A percentile compares a stretch with the other conserved stretches of the same genome.
Conservation (phyloP, 1,140 invertebrate genomes). For the Brachionus koreanus region DNA sequence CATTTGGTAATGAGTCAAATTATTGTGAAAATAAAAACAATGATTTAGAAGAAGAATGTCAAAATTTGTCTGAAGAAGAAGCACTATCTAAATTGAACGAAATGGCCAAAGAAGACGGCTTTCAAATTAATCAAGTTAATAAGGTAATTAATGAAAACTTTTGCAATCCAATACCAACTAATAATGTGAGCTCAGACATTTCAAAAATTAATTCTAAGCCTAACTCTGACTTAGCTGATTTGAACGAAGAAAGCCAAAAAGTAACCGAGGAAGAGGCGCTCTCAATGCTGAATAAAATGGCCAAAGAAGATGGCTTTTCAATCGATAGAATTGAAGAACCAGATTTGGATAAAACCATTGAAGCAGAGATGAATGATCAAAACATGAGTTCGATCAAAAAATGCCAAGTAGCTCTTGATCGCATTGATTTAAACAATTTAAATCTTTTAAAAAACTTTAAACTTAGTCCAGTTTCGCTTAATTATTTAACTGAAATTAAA, state of each 20-base stretch:
- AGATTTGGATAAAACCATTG: not conserved
- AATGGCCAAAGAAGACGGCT: not conserved
- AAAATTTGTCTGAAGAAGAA: not conserved
- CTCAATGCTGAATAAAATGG: not conserved
- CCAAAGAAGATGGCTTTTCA: not conserved
- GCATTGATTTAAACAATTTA: not conserved
- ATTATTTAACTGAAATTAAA: not conserved
- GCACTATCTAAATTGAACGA: not conserved
- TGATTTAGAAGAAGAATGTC: not conserved
- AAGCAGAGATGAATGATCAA: not conserved
- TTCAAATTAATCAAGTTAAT: not conserved
- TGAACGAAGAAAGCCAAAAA: not conserved
- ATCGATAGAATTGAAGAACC: not conserved
- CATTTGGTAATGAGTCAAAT: no score
- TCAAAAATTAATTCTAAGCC: no score
- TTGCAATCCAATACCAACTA: no score
- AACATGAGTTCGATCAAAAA: not conserved
- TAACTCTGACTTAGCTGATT: no score
- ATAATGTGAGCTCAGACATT: no score
- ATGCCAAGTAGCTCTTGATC: not conserved
- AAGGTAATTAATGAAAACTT: not conserved
- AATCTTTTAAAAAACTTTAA: not conserved
- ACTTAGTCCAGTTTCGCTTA: not conserved
- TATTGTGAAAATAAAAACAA: no score
- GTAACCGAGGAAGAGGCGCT: not conserved